Percentiles rank a stretch among this genome's conserved stretches.
Evolutionary conservation across 2,888 invertebrate genomes (phyloP).

Genomic region (Nomada goodeniana): DNA sequence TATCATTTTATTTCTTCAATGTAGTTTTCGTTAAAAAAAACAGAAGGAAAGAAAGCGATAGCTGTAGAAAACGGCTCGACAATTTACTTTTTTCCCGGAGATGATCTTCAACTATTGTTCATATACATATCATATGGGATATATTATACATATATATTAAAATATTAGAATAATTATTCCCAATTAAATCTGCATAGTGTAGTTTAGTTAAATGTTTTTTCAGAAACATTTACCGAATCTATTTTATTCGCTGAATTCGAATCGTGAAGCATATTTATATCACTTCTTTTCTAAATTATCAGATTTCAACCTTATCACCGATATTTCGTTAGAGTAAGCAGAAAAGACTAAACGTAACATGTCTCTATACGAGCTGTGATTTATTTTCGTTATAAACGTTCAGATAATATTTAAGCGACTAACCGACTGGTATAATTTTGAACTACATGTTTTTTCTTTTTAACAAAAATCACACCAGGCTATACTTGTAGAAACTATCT

Average conservation of each 20-base stretch:
- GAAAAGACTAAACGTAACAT: background rate
- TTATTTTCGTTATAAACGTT: slow-evolving; percentile 16
- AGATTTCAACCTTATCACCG: background rate
- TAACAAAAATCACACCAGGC: background rate
- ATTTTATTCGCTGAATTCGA: background rate
- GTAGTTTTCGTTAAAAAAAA: background rate
- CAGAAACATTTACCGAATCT: background rate
- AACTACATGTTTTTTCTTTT: background rate
- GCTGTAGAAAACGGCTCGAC: background rate
- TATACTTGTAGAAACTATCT: slow-evolving; percentile 22
- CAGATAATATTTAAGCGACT: background rate
- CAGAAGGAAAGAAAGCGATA: background rate
- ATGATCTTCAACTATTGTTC: background rate
- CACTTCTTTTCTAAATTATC: background rate
- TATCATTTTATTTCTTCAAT: background rate
- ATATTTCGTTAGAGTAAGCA: slow-evolving; percentile 9
- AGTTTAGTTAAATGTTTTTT: slow-evolving; percentile 9
- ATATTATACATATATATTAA: background rate
- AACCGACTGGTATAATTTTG: slow-evolving; percentile 2
- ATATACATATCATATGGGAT: slow-evolving; percentile 2
- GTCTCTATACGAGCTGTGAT: slow-evolving; percentile 17
- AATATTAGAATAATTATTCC: background rate
- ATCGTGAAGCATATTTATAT: background rate
- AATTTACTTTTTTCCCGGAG: background rate
- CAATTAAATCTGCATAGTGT: slow-evolving; percentile 7